These are phyloP conservation scores for Brachionus asplanchnoidis DNA, from an alignment of 1,140 invertebrate genomes.

Conservation along the genomic window DNA sequence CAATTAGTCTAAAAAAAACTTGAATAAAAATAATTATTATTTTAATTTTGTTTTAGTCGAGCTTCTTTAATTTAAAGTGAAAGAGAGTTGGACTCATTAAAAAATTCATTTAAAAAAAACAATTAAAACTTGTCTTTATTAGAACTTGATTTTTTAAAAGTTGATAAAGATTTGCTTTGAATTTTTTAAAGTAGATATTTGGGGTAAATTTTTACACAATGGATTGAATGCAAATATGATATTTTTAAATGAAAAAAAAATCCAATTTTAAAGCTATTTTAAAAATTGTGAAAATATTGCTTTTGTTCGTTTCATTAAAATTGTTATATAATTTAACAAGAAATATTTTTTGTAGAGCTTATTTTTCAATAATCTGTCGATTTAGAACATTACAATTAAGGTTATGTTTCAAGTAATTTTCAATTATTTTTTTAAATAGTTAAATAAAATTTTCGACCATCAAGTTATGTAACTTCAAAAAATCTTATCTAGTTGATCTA, in stretches of 20 bases:
- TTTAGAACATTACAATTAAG: no score
- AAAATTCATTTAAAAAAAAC: not conserved
- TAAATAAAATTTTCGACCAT: no score
- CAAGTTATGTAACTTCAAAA: no score
- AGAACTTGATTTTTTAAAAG: not conserved
- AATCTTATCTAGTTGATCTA: no score
- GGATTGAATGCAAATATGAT: not conserved
- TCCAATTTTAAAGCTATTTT: not conserved
- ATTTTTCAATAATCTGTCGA: not conserved
- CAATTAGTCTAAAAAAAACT: not conserved
- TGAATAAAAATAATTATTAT: not conserved
- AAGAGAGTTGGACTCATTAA: not conserved
- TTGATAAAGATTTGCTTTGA: not conserved
- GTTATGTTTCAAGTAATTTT: no score
- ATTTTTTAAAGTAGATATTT: not conserved
- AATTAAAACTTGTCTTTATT: not conserved
- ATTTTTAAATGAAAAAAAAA: not conserved
- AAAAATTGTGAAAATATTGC: not conserved
- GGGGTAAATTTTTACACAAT: not conserved
- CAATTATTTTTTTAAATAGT: no score
- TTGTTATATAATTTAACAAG: not conserved
- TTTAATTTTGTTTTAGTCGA: not conserved
- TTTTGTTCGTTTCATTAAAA: not conserved
- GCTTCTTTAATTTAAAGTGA: not conserved
- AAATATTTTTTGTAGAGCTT: not conserved